Evolutionary conservation across 1,140 invertebrate genomes (phyloP), one percentile per base, ranked within the genome.

Genomic region (Aradophagus sp.): DNA sequence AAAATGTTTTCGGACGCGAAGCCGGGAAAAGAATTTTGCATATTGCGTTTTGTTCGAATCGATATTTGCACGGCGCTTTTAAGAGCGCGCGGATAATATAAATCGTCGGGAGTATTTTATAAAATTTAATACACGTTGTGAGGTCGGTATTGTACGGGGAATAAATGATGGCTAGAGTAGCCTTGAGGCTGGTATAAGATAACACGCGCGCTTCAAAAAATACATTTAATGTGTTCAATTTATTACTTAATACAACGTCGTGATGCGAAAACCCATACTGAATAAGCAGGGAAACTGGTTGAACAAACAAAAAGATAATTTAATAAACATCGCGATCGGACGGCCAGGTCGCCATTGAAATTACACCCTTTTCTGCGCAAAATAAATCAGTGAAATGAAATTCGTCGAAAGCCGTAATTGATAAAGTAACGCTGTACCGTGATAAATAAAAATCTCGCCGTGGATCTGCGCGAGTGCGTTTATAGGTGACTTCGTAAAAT

Each of bases 121-220:
- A 61, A 50, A 68, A 68, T 68, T 61, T 61, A 53, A 68, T 61
- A 55, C 48, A 61, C 55, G 47, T 61, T 68, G 65, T 55, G 48
- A 44, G 65, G 55, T 68, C 48, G 55, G 56, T 48, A 68, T 68
- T 68, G 65, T 61, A 48, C 36, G 34, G 11, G 20, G 48, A 26
- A 69, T 69, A 69, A 69, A 69, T 69, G 56, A 56, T 69, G 66
- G 56, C 66, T 59, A 56, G 66, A 41, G 36, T 62, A 69, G 56
- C 56, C 66, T 62, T 69, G 50, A 69, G 66, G 56, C 66, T 50
- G 29, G 50, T 62, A 44, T 62, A 69, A 69, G 56, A 62, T 61
- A 69, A 69, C 56, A 52, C 50, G 6, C 50, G 13, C 26, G 36
- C 14, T 23, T 50, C 26, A 62, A 62, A 62, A 69, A 69, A 69